phyloP scores from a whole-genome alignment of 2,113 vertebrate genomes.

The Desmodus rotundus region DNA sequence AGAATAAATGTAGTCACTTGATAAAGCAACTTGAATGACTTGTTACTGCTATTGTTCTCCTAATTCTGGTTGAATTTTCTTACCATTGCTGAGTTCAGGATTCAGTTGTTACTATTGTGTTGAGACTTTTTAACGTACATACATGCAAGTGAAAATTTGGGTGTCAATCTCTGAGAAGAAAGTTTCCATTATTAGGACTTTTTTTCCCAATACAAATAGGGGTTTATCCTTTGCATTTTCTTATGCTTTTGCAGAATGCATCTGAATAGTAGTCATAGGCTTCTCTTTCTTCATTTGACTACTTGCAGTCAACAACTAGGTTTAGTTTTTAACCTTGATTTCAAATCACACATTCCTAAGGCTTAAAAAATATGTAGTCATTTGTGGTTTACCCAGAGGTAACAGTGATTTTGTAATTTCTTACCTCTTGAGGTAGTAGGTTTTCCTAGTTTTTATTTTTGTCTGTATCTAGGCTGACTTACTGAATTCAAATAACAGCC shows the following conservation, averaged over 20 bases:
- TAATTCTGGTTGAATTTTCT: neutral
- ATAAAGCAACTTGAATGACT: neutral
- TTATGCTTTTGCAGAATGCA: neutral
- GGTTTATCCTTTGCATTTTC: neutral
- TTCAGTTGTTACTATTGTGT: neutral
- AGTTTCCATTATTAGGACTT: neutral
- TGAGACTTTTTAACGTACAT: neutral
- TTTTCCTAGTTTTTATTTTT: conserved; percentile 27
- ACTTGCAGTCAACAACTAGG: neutral
- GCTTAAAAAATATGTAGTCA: conserved; percentile 16
- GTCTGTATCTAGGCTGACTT: neutral
- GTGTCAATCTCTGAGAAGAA: neutral
- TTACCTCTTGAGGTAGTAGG: neutral
- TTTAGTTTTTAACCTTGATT: neutral
- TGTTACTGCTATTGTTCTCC: neutral
- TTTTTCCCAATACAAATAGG: neutral
- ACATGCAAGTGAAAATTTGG: neutral
- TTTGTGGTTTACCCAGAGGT: neutral
- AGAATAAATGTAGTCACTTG: neutral
- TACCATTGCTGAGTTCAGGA: neutral
- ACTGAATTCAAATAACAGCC: neutral
- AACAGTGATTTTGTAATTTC: conserved; percentile 20
- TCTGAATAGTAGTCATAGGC: neutral
- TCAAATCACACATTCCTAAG: neutral
- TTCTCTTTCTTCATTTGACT: neutral